Conservation (phyloP, 1,140 invertebrate genomes). For the Lasaia peninsularis region DNA sequence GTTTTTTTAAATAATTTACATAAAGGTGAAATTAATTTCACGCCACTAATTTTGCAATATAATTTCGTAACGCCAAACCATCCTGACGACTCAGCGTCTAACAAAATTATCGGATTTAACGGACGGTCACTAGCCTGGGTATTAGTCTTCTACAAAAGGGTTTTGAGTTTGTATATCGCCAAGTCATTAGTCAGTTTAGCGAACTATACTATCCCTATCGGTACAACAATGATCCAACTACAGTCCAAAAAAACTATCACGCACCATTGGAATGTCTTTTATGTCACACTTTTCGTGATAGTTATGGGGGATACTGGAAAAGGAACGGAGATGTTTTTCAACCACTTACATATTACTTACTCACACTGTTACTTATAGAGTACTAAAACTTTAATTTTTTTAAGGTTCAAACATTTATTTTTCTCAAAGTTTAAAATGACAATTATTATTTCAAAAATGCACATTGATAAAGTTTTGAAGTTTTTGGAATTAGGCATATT, state of each 20-base stretch:
- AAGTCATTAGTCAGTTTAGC: constrained; percentile 17
- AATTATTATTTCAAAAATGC: no score
- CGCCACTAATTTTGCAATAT: neutral
- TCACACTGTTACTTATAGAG: neutral
- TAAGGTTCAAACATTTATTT: neutral
- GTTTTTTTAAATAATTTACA: no score
- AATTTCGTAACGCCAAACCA: constrained; percentile 8
- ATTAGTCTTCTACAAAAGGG: constrained; percentile 5
- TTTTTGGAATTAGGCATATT: no score
- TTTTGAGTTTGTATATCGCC: constrained; percentile 2
- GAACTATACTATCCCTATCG: constrained; percentile 27
- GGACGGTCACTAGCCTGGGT: constrained; percentile 11
- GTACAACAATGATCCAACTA: constrained; percentile 27
- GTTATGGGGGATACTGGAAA: neutral
- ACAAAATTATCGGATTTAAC: constrained; percentile 8
- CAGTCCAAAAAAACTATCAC: constrained; percentile 34
- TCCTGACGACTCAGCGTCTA: constrained; percentile 4
- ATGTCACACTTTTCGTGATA: constrained; percentile 4
- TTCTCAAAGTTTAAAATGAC: no score
- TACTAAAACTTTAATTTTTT: neutral
- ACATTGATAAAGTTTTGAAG: no score
- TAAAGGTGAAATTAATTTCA: neutral
- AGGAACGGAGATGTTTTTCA: neutral
- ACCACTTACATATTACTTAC: neutral
- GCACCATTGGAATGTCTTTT: constrained; percentile 31